Evolutionary conservation across 1,140 invertebrate genomes (phyloP), one percentile per base, ranked within the genome.

Genomic region (Steinernema feltiae): DNA sequence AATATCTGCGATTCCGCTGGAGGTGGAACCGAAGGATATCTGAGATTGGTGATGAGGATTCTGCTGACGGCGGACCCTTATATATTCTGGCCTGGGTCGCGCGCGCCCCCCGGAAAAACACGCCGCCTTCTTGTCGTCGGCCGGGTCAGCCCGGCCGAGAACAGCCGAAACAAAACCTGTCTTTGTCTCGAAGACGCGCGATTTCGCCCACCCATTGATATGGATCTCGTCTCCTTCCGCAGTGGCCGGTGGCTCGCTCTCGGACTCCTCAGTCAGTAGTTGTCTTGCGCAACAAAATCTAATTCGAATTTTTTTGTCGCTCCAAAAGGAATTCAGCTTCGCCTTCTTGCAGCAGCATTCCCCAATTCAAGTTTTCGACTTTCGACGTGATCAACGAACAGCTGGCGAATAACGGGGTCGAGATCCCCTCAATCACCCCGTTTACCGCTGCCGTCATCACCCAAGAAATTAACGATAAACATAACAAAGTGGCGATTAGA

Each of bases 31-130:
- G 24, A 63, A 3, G 53, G 24, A 63, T 15, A 21, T n/a, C 12
- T 15, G 24, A 27, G 53, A 27, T 27, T n/a, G 53, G 15, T 63
- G 53, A 63, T 15, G 53, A 63, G 53, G 53, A 41, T 41, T 41
- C 35, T 41, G 53, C 41, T 46, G 3, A 27, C 53, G 12, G 7
- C 53, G 15, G 24, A 21, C 53, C 53, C 53, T 63, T 63, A n/a
- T 63, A 63, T 63, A 63, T 63, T 63, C 53, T 15, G 53, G 53
- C 35, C 35, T 41, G 35, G 35, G 35, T 41, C 35, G 35, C 15
- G 53, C 53, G 53, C 53, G 53, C 24, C 53, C 35, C 53, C 53
- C 53, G 53, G 53, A 63, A 63, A 63, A 63, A 63, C 53, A 63
- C 53, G 53, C 53, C 53, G 53, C 53, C 53, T 63, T 63, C 53